Conservation (phyloP, 2,888 invertebrate genomes). For the Patella pellucida region DNA sequence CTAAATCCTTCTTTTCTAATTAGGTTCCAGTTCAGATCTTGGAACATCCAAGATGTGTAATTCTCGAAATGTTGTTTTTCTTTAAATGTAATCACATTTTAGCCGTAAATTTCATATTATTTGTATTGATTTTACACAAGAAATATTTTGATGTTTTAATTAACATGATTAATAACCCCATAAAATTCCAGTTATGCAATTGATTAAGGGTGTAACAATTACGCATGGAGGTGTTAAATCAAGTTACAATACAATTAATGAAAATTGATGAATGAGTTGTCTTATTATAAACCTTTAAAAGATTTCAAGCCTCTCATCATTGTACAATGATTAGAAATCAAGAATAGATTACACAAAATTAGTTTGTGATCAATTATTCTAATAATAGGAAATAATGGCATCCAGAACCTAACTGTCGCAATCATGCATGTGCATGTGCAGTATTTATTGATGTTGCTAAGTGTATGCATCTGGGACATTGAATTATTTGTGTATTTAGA, state of each 20-base stretch:
- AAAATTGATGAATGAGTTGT: neutral
- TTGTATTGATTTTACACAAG: neutral
- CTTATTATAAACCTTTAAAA: neutral
- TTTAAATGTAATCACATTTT: too few species aligned
- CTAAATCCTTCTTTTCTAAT: too few species aligned
- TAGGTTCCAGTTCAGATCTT: too few species aligned
- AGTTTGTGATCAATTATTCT: neutral
- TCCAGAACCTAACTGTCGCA: neutral
- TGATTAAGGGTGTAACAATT: neutral
- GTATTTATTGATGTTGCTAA: too few species aligned
- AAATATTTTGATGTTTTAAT: slow-evolving; percentile 2
- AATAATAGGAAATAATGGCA: neutral
- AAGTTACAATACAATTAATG: slow-evolving; percentile 1
- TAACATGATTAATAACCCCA: neutral
- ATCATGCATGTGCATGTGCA: neutral
- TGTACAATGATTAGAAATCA: neutral
- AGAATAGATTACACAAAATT: neutral
- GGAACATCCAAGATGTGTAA: too few species aligned
- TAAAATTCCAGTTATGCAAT: neutral
- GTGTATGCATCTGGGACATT: too few species aligned
- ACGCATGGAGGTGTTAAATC: neutral
- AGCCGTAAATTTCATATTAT: neutral
- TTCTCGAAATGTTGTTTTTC: too few species aligned
- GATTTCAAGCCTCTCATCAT: neutral
- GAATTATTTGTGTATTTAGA: too few species aligned